Evolutionary conservation across 2,888 invertebrate genomes (phyloP), one percentile per base, ranked within the genome.

Genomic region (Hypomecis punctinalis): DNA sequence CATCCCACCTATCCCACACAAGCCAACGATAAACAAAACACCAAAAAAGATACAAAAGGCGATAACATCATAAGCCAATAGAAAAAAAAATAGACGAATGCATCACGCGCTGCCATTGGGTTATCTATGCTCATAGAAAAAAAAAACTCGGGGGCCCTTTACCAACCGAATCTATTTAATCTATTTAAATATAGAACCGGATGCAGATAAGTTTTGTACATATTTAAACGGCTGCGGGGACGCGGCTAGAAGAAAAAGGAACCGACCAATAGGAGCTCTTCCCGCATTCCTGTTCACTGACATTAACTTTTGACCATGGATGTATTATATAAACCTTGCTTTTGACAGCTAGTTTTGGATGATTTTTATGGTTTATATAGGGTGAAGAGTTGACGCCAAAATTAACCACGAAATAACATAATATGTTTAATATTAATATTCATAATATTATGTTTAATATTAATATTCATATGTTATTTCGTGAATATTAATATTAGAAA

Each of bases 251-350:
- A 67, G 70, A 73, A 74, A 73, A 71, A 73, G 70, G 48, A 53
- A 61, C 68, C 69, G 61, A 11, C 82, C 82, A 80, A 83, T 83
- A 62, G 73, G 72, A 63, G 54, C 59, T 13, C 39, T 59, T 49
- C 59, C 54, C 40, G 45, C 59, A 59, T 46, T 63, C 49, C 55
- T 49, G 35, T 45, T 43, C 39, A 35, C 35, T 55, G 54, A 74
- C 74, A 82, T 81, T 81, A 79, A 81, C 81, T 81, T 81, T 80
- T n/a, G n/a, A n/a, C n/a, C n/a, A n/a, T n/a, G n/a, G n/a, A n/a
- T n/a, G n/a, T n/a, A n/a, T n/a, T n/a, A n/a, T n/a, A n/a, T n/a
- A n/a, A n/a, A n/a, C n/a, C n/a, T n/a, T n/a, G n/a, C n/a, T n/a
- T n/a, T n/a, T 79, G 79, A 81, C 79, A 77, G 74, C 66, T 73